Evolutionary conservation across 2,888 invertebrate genomes (phyloP).

Genomic region (Brenthis hecate): DNA sequence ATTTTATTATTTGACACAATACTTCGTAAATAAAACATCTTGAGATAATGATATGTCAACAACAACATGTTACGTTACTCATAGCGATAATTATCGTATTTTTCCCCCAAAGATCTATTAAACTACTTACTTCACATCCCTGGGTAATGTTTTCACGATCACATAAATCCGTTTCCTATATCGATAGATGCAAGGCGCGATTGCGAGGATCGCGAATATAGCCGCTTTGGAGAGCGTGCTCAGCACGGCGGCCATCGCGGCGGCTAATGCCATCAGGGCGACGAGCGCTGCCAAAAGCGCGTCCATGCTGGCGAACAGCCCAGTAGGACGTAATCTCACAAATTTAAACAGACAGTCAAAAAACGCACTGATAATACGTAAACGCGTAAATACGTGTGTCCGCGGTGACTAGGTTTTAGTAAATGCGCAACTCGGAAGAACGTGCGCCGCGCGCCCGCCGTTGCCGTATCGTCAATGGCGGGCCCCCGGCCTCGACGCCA

Average conservation of each 20-base stretch:
- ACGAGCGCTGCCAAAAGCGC: constrained; percentile 78
- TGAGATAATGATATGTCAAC: too few species aligned
- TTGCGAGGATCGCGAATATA: constrained; percentile 84
- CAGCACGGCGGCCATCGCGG: constrained; percentile 82
- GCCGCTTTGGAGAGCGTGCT: constrained; percentile 86
- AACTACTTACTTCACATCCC: constrained; percentile 85
- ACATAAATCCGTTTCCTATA: constrained; percentile 83
- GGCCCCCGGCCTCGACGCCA: constrained; percentile 53
- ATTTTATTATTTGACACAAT: too few species aligned
- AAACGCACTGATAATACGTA: constrained; percentile 47
- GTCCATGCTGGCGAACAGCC: constrained; percentile 78
- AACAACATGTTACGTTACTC: too few species aligned
- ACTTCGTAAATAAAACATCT: too few species aligned
- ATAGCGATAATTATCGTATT: neutral
- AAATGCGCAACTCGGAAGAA: constrained; percentile 51
- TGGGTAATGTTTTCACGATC: constrained; percentile 84
- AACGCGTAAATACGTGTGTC: constrained; percentile 56
- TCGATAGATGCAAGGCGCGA: constrained; percentile 79
- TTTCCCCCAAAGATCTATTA: neutral
- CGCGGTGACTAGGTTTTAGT: constrained; percentile 49
- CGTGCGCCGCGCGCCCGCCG: constrained; percentile 40
- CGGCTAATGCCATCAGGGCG: constrained; percentile 78
- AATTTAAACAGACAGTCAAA: constrained; percentile 50
- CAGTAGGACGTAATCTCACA: constrained; percentile 60
- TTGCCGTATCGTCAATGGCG: constrained; percentile 55